These are phyloP conservation scores for Halcyon malimbica DNA, from an alignment of 2,113 vertebrate genomes.

Conservation along the genomic window DNA sequence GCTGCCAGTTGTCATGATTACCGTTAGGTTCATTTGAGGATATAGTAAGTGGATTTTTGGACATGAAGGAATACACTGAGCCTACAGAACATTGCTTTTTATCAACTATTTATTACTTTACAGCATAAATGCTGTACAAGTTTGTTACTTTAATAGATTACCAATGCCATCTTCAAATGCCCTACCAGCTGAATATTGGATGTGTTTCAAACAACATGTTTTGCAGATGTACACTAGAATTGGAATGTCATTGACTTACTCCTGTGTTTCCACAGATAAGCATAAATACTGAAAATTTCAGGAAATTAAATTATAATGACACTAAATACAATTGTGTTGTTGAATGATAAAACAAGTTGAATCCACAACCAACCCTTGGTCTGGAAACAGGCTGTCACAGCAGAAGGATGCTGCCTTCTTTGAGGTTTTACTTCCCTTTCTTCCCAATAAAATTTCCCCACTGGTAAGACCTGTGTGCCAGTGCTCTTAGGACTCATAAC, in stretches of 20 bases:
- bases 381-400: neutral
- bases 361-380: neutral
- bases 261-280: neutral
- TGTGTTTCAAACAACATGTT: neutral
- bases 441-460: neutral
- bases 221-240: neutral
- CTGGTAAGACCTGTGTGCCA: neutral
- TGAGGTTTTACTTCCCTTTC: neutral
- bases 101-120: slow-evolving; percentile 13
- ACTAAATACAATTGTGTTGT: neutral
- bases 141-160: neutral
- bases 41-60: slow-evolving; percentile 37
- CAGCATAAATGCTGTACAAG: neutral
- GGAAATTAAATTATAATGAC: neutral
- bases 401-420: neutral
- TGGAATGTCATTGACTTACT: neutral
- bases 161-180: neutral
- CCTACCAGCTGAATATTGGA: neutral
- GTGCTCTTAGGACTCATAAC: neutral
- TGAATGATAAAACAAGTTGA: neutral
- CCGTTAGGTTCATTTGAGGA: slow-evolving; percentile 35
- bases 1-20: neutral
- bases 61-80: neutral
- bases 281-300: neutral
- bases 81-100: neutral